Percentiles rank a stretch among this genome's conserved stretches.
Conservation (phyloP, 1,140 invertebrate species). For the Euwallacea similis region DNA sequence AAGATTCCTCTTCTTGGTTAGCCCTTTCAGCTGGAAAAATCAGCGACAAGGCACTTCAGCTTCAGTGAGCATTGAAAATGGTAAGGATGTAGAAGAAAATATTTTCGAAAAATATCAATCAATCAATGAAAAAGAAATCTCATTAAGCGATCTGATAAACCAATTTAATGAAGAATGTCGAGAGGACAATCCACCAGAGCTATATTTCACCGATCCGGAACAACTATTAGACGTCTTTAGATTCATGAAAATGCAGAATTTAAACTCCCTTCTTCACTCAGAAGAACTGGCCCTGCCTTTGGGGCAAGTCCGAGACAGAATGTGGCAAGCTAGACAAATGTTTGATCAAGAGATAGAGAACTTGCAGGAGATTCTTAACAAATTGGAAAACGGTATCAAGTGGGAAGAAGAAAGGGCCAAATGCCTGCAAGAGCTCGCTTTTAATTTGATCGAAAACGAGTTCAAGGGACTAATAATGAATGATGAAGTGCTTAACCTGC, state of each 20-base stretch:
- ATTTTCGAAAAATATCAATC: slow-evolving; percentile 46
- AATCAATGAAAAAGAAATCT: slow-evolving; percentile 48
- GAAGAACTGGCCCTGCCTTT: slow-evolving; percentile 63
- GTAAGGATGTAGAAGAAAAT: slow-evolving; percentile 29
- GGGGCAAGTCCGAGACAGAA: slow-evolving; percentile 57
- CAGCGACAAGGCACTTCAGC: slow-evolving; percentile 43
- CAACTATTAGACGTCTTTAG: slow-evolving; percentile 60
- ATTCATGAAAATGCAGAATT: slow-evolving; percentile 65
- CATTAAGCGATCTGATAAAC: slow-evolving; percentile 56
- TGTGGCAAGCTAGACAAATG: slow-evolving; percentile 50
- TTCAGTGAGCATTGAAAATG: slow-evolving; percentile 5
- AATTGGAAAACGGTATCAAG: slow-evolving; percentile 54
- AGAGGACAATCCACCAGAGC: slow-evolving; percentile 52
- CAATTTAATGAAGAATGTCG: slow-evolving; percentile 57
- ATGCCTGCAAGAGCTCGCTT: slow-evolving; percentile 55
- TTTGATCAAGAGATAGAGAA: slow-evolving; percentile 54
- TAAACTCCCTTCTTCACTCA: slow-evolving; percentile 64
- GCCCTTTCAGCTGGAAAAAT: slow-evolving; percentile 61
- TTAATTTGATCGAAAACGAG: slow-evolving; percentile 54
- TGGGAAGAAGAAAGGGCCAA: slow-evolving; percentile 54
- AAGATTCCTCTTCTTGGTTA: slow-evolving; percentile 63
- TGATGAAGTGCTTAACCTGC: slow-evolving; percentile 60
- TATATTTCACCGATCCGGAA: slow-evolving; percentile 63
- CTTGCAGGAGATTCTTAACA: slow-evolving; percentile 54
- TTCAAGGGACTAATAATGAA: slow-evolving; percentile 60